Evolutionary conservation across 2,797 vertebrate species (phyloP).

Genomic region (Lepus oiostolus): DNA sequence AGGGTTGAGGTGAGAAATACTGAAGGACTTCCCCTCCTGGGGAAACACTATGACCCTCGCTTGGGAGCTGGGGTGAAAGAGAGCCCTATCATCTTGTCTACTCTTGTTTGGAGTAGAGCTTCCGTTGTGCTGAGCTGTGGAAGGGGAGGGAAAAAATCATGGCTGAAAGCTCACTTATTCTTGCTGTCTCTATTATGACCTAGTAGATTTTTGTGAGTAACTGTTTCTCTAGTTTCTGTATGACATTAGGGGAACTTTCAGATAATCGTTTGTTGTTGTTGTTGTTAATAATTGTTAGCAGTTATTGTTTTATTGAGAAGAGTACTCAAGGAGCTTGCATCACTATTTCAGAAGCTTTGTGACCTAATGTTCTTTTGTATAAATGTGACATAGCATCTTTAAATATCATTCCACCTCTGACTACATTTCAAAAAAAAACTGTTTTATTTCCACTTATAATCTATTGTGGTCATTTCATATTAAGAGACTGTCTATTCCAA

Average conservation of each 20-base stretch:
- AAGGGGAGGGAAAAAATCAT: background rate
- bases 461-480: background rate
- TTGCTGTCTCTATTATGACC: background rate
- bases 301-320: background rate
- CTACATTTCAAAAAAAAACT: background rate
- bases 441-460: conserved; percentile 2
- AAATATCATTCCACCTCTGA: background rate
- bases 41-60: background rate
- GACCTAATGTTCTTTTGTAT: background rate
- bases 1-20: conserved; percentile 6
- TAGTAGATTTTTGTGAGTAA: conserved; percentile 6
- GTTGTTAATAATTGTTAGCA: background rate
- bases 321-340: background rate
- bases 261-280: background rate
- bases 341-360: background rate
- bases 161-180: background rate
- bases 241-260: background rate
- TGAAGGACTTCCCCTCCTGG: background rate
- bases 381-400: background rate
- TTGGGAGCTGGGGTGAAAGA: background rate
- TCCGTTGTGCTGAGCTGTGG: background rate
- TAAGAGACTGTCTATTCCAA: background rate
- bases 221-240: background rate
- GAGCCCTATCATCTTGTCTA: background rate
- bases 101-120: background rate